A percentile compares a stretch with the other conserved stretches of the same genome.
Conservation (phyloP, 2,888 invertebrate species). For the Diabrotica balteata region DNA sequence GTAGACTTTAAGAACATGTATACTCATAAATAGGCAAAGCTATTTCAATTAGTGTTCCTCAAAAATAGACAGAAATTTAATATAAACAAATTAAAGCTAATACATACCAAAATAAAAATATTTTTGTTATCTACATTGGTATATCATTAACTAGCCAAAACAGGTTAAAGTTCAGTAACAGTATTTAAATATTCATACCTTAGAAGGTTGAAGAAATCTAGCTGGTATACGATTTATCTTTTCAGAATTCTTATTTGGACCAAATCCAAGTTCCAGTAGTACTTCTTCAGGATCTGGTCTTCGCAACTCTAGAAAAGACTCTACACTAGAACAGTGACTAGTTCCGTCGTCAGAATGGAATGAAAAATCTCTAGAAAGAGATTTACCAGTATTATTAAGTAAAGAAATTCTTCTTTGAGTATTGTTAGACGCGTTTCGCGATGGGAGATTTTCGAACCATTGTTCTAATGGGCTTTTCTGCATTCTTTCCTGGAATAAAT, state of each 20-base stretch:
- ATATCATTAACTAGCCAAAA: neutral
- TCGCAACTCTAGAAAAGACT: slow-evolving; percentile 82
- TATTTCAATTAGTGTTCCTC: too few species aligned
- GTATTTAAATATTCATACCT: slow-evolving; percentile 58
- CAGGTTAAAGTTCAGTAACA: neutral
- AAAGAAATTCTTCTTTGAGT: slow-evolving; percentile 29
- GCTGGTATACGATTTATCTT: slow-evolving; percentile 81
- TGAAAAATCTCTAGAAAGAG: slow-evolving; percentile 55
- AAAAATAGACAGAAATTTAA: too few species aligned
- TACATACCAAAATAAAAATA: too few species aligned
- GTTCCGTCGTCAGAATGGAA: slow-evolving; percentile 61
- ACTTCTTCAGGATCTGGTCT: slow-evolving; percentile 91
- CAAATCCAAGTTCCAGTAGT: slow-evolving; percentile 81
- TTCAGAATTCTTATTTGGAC: slow-evolving; percentile 73
- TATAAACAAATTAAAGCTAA: too few species aligned
- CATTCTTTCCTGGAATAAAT: slow-evolving; percentile 39
- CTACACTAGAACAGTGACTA: slow-evolving; percentile 78
- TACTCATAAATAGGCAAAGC: too few species aligned
- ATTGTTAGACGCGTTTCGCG: slow-evolving; percentile 36
- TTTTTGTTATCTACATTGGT: too few species aligned
- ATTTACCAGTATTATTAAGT: slow-evolving; percentile 31
- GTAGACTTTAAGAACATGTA: too few species aligned
- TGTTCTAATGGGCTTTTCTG: slow-evolving; percentile 76
- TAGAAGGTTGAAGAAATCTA: slow-evolving; percentile 82
- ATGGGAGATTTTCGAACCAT: slow-evolving; percentile 77